Evolutionary conservation across 2,888 invertebrate genomes (phyloP), one percentile per base, ranked within the genome.

Genomic region (Eutolmus rufibarbis): DNA sequence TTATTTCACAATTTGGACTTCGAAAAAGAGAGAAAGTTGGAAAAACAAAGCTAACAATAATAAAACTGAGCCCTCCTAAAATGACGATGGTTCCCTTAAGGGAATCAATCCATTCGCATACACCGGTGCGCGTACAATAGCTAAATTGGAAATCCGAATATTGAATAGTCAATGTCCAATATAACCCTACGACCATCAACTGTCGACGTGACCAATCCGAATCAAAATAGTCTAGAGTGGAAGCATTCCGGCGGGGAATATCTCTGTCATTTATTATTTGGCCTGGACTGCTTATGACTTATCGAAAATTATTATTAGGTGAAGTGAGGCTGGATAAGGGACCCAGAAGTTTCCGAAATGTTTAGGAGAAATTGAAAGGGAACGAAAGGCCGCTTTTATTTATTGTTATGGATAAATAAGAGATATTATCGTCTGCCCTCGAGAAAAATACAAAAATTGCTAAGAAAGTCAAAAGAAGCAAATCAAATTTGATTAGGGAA

Each of bases 231-330:
- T 51, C 46, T n/a, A 31, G 31, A 79, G 46, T 34, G 79, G 79
- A 31, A n/a, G 51, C 56, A 79, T 79, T 79, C 51, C 79, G 31
- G 2, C 66, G 28, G 66, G 79, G 31, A 79, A 79, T 46, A 51
- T 79, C 79, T 31, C 51, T 51, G 51, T 79, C 79, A 79, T 79
- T 79, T 51, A 46, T 79, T 79, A 79, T 79, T 79, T 79, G 74
- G 51, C 79, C 79, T 14, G n/a, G 79, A 46, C 79, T 79, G 79
- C 79, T 79, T 79, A 79, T 79, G 79, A 79, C 79, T 79, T 79
- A 79, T 79, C 79, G 79, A 79, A 79, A 79, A 79, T 79, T 79
- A 79, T 79, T 79, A 79, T 79, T 79, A 79, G 79, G 79, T 79
- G 79, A 51, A 79, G 79, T 51, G 66, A 79, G 56, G 7, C 56